A percentile compares a stretch with the other conserved stretches of the same genome.
Conservation (phyloP, 2,888 invertebrate species). For the Macrosiphum euphorbiae region DNA sequence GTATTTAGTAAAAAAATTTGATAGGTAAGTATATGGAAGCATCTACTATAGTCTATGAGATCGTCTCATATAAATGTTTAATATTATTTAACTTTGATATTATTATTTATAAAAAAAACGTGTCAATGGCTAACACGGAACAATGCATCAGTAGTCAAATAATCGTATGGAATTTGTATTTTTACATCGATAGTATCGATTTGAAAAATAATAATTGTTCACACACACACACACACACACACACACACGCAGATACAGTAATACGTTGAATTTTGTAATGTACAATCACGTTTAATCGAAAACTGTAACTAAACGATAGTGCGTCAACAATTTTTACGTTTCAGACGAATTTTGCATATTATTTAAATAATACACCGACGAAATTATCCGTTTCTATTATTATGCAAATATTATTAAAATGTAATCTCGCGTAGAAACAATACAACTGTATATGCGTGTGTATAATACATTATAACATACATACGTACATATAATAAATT, state of each 20-base stretch:
- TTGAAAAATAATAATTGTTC: not conserved
- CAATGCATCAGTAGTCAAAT: not conserved
- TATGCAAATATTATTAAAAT: slow-evolving; percentile 16
- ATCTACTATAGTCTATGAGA: not conserved
- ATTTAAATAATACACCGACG: not conserved
- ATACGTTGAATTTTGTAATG: not conserved
- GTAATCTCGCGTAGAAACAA: not conserved
- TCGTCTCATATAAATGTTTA: not conserved
- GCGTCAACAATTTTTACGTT: not conserved
- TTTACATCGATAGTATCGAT: not conserved
- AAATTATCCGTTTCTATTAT: not conserved
- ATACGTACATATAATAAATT: not conserved
- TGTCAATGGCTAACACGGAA: no score
- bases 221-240: not conserved
- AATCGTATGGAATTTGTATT: not conserved
- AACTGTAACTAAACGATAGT: not conserved
- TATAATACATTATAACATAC: not conserved
- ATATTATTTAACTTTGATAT: not conserved
- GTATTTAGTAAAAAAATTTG: not conserved
- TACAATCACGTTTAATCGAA: not conserved
- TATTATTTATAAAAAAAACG: not conserved
- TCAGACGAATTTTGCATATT: not conserved
- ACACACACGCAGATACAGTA: not conserved
- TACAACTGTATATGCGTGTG: not conserved
- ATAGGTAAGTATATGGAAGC: not conserved